phyloP scores from a whole-genome alignment of 2,888 invertebrate species.

The Urechis unicinctus region DNA sequence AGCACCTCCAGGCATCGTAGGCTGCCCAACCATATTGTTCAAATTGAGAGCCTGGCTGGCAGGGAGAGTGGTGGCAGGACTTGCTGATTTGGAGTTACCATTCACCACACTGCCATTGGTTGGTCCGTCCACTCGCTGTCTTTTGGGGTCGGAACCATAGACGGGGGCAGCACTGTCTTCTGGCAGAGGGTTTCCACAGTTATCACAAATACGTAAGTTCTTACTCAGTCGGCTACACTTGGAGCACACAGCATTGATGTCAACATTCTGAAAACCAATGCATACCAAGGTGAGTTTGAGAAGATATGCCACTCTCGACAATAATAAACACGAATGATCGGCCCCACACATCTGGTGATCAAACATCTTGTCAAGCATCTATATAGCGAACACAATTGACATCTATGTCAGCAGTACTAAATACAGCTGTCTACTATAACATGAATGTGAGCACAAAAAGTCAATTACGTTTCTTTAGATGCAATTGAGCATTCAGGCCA shows the following conservation, averaged over 20 bases:
- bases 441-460: too few species aligned
- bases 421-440: too few species aligned
- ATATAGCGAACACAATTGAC: too few species aligned
- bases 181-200: slow-evolving; percentile 12
- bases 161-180: slow-evolving; percentile 11
- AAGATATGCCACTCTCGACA: too few species aligned
- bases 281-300: too few species aligned
- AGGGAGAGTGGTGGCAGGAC: neutral
- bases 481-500: too few species aligned
- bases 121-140: slow-evolving; percentile 5
- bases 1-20: neutral
- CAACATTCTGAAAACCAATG: slow-evolving; percentile 11
- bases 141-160: slow-evolving; percentile 15
- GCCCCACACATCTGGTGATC: too few species aligned
- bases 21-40: neutral
- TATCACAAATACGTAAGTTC: slow-evolving; percentile 15
- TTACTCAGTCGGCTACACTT: slow-evolving; percentile 14
- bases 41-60: neutral
- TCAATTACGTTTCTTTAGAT: too few species aligned
- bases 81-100: neutral
- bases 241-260: slow-evolving; percentile 15
- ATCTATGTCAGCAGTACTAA: too few species aligned
- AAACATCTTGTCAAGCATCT: too few species aligned
- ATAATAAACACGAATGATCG: too few species aligned
- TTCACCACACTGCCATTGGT: neutral